Evolutionary conservation across 2,113 vertebrate species (phyloP), one percentile per base, ranked within the genome.

Genomic region (Thoracochromis brauschi): DNA sequence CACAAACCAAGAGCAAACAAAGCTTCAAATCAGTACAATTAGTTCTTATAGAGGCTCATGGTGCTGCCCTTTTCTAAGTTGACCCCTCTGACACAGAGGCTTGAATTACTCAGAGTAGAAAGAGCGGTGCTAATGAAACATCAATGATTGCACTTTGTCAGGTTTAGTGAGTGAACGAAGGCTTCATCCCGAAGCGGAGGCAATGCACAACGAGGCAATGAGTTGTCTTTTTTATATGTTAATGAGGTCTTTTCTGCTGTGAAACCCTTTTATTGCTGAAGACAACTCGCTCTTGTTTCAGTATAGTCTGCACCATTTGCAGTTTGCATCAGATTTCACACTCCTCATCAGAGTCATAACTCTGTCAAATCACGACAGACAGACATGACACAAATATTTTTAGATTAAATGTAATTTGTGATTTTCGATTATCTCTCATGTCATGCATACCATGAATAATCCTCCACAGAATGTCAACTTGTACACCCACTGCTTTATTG

Each of bases 61-160:
- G 58, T 8, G 71, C 5, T 87, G 83, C 60, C 88, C 89, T 93
- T 92, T 91, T 84, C 71, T 35, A 51, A 40, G 45, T 82, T 73
- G 85, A 86, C 83, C 75, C 80, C 79, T 38, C 12, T 84, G 87
- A 80, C 87, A 60, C 29, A 4, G 13, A 14, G 54, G 54, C 57
- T 71, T 54, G 65, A 81, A 90, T 84, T 85, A 47, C 42, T 87
- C 81, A 68, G 33, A 57, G 73, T 16, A 29, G 80, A 90, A 83
- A 29, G 82, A 87, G 71, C 31, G 2, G 51, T 10, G 63, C 84
- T 87, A 87, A 86, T 84, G 38, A 94, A 92, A 91, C 75, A 91
- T 87, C 86, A 79, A 47, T 88, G 68, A 87, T 80, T 92, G 91
- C 57, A 73, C 81, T 90, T 82, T 53, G 58, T 87, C 82, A 42